Evolutionary conservation across 2,113 vertebrate species (phyloP), one percentile per base, ranked within the genome.

Genomic region (Alosa alosa): DNA sequence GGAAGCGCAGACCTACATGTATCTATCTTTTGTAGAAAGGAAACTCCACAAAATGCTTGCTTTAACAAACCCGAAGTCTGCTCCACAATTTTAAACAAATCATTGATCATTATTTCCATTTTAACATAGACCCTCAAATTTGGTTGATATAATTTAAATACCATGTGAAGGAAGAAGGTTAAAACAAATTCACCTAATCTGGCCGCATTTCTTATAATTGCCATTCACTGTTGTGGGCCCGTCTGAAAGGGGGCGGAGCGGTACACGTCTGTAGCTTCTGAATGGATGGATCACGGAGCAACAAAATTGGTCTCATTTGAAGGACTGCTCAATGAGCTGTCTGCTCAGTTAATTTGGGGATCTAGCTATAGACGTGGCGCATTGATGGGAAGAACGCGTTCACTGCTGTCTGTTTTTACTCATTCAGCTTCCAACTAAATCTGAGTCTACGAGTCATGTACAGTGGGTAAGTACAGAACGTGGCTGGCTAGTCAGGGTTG

Each of bases 211-310:
- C 25, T 36, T 8, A 64, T 8, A 25, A 25, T 31, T 39, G 36
- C 10, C 64, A 13, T 36, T 72, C 25, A 11, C 31, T 22, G 6
- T 6, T 6, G 18, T 36, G 68, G 36, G 25, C 36, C 31, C 13
- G 18, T 15, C 72, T 39, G 72, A 15, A 60, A 78, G 10, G 72
- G 72, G 72, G 31, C 31, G 72, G 36, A 17, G 25, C 72, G 3
- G 13, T 36, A 17, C 60, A 39, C 25, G 68, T 75, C 31, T 36
- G 72, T 78, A 6, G 72, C 25, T 39, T 39, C 72, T 78, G 72
- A 78, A 78, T 78, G 72, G 72, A 39, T 78, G 72, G 31, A 39
- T 78, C 72, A 78, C 72, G 72, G 72, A 78, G 72, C 72, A 22
- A 60, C 55, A 22, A 20, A 60, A 22, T 20, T 60, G 55, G 55